phyloP scores from a whole-genome alignment of 2,113 vertebrate species.

The Lampris incognitus region DNA sequence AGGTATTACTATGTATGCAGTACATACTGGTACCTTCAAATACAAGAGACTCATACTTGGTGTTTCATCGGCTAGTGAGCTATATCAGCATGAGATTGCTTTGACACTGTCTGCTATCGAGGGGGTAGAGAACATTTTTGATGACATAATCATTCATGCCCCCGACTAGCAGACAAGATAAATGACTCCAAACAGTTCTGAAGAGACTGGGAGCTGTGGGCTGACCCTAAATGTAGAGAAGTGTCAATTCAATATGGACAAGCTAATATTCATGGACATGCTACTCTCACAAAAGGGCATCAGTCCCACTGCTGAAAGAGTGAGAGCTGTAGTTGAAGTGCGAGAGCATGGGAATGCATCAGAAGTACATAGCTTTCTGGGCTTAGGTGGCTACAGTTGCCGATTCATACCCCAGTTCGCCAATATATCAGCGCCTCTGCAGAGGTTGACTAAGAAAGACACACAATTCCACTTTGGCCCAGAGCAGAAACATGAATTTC shows the following conservation, averaged over 20 bases:
- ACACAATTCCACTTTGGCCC: too few species aligned
- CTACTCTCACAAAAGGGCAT: neutral
- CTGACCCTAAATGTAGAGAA: neutral
- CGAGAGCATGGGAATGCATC: too few species aligned
- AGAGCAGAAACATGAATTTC: too few species aligned
- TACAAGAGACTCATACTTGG: neutral
- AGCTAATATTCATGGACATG: neutral
- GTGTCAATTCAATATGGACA: conserved; percentile 2
- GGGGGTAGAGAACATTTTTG: conserved; percentile 16
- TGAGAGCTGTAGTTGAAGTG: too few species aligned
- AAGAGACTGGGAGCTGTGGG: neutral
- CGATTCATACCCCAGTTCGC: conserved; percentile 1
- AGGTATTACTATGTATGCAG: neutral
- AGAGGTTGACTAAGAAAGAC: neutral
- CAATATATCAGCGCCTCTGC: neutral
- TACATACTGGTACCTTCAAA: conserved; percentile 1
- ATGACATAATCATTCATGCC: conserved; percentile 15
- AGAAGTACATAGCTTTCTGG: neutral
- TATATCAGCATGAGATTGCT: neutral
- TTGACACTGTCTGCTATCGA: neutral
- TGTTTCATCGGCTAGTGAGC: neutral
- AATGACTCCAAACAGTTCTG: conserved; percentile 14
- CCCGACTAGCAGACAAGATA: conserved; percentile 15
- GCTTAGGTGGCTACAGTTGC: neutral
- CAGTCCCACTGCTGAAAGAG: too few species aligned